These are phyloP conservation scores for Trachurus trachurus DNA, from an alignment of 2,797 vertebrate genomes.

Conservation along the genomic window DNA sequence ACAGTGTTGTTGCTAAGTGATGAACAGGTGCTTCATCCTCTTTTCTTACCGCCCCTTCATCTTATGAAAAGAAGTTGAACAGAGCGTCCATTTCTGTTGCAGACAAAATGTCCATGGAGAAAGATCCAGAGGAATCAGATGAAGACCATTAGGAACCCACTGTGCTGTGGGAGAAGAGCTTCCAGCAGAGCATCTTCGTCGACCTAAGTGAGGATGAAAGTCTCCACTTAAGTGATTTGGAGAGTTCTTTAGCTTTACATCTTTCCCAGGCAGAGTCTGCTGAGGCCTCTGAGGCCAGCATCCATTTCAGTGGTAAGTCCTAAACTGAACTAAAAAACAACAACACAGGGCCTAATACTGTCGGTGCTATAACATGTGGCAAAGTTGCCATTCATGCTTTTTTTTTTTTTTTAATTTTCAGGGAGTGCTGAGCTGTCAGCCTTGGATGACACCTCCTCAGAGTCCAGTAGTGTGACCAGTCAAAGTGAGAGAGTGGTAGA, in stretches of 20 bases:
- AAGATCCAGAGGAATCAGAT: constrained; percentile 61
- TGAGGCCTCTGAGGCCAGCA: constrained; percentile 69
- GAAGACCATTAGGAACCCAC: constrained; percentile 60
- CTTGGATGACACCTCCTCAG: constrained; percentile 73
- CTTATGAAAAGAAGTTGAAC: constrained; percentile 13
- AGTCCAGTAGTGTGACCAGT: constrained; percentile 55
- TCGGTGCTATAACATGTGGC: constrained; percentile 1
- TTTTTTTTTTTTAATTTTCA: constrained; percentile 51
- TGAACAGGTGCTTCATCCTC: constrained; percentile 47
- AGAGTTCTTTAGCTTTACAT: constrained; percentile 75
- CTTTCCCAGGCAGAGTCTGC: constrained; percentile 77
- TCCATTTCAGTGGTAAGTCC: constrained; percentile 79
- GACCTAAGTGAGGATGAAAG: constrained; percentile 87
- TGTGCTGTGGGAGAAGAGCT: constrained; percentile 83
- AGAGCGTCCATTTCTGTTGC: background rate
- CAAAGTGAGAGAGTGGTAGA: constrained; percentile 38
- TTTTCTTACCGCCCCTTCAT: constrained; percentile 11
- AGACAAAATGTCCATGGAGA: constrained; percentile 63
- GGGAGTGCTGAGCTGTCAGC: constrained; percentile 70
- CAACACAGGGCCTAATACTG: background rate
- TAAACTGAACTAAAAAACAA: background rate
- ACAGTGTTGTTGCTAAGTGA: constrained; percentile 73
- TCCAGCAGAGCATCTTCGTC: constrained; percentile 85
- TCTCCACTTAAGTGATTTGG: constrained; percentile 84
- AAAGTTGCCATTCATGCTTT: constrained; percentile 3